A percentile compares a stretch with the other conserved stretches of the same genome.
Conservation (phyloP, 1,140 invertebrate species). For the Cephus cinctus region DNA sequence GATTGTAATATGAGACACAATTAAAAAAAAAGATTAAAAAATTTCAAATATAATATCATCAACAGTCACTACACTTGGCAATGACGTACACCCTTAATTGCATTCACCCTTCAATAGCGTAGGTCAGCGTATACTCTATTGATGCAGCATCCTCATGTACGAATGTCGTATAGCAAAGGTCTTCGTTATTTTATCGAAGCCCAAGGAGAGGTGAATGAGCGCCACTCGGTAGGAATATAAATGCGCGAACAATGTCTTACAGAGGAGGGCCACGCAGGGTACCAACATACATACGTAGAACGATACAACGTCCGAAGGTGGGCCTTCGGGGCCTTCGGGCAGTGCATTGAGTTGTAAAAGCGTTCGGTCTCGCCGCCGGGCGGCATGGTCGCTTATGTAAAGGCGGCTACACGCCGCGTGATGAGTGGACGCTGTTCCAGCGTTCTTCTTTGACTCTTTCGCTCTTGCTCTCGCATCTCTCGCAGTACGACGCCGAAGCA, state of each 20-base stretch:
- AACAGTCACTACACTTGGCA: no score
- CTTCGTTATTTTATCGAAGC: no score
- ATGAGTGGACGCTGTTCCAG: slow-evolving; percentile 55
- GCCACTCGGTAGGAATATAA: slow-evolving; percentile 31
- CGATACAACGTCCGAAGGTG: slow-evolving; percentile 4
- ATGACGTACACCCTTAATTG: no score
- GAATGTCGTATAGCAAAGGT: no score
- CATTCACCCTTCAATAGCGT: no score
- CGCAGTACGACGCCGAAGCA: no score
- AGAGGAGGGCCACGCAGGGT: not conserved
- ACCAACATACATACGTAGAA: slow-evolving; percentile 12
- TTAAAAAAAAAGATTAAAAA: no score
- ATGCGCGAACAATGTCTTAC: slow-evolving; percentile 37
- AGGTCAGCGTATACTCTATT: no score
- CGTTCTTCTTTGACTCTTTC: slow-evolving; percentile 50
- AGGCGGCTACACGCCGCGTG: slow-evolving; percentile 55
- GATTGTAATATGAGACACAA: no score
- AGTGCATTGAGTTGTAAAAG: slow-evolving; percentile 58
- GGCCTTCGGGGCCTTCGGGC: slow-evolving; percentile 33
- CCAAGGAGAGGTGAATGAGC: slow-evolving; percentile 15
- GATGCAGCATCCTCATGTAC: no score
- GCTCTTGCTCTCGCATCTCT: slow-evolving; percentile 34
- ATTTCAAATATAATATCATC: no score
- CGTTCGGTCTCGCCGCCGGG: slow-evolving; percentile 51
- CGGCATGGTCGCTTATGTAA: slow-evolving; percentile 56